Percentiles rank a stretch among this genome's conserved stretches.
Conservation (phyloP, 2,113 vertebrate species). For the Prolemur simus region DNA sequence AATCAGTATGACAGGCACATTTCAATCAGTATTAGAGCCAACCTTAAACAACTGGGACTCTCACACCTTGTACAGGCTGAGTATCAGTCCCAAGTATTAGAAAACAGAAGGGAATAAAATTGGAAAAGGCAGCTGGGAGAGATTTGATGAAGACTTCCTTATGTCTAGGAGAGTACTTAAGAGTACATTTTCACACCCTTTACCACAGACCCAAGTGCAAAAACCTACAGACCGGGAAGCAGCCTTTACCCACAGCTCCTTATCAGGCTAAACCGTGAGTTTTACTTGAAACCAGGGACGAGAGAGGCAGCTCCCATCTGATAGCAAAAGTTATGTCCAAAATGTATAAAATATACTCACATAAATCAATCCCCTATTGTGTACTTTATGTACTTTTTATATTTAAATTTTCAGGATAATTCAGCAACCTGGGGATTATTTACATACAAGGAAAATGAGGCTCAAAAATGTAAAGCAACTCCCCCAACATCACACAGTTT, state of each 20-base stretch:
- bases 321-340: background rate
- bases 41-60: background rate
- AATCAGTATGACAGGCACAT: background rate
- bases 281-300: background rate
- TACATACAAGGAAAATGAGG: background rate
- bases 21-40: background rate
- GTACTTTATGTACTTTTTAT: background rate
- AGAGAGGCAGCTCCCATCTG: too few species aligned
- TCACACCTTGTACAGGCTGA: background rate
- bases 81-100: background rate
- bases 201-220: background rate
- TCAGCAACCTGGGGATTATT: background rate
- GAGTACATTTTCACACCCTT: background rate
- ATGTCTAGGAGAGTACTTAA: background rate
- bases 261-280: background rate
- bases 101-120: background rate
- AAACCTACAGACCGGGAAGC: background rate
- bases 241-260: background rate
- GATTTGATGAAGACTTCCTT: background rate
- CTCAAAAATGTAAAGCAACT: background rate
- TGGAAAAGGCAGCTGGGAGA: background rate
- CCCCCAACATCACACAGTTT: background rate
- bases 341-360: too few species aligned
- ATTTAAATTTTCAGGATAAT: background rate
- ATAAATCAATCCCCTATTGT: background rate